These are phyloP conservation scores for Glaucopsyche alexis DNA, from an alignment of 2,888 invertebrate species.

Conservation along the genomic window DNA sequence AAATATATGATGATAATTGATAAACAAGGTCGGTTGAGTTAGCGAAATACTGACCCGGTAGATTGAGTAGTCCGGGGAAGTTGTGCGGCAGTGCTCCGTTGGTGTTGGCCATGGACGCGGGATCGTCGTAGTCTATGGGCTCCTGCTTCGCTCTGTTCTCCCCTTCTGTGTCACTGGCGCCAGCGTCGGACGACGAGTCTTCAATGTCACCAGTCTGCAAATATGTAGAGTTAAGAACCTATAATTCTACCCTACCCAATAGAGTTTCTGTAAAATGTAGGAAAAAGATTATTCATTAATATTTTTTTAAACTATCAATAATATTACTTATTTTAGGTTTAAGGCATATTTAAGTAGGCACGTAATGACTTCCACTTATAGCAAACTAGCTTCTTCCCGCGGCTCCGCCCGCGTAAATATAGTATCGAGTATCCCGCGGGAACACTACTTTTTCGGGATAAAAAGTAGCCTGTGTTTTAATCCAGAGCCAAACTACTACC, in stretches of 20 bases:
- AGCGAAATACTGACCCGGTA: conserved; percentile 82
- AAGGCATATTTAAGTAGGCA: no score
- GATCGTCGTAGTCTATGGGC: conserved; percentile 85
- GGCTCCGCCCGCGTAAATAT: no score
- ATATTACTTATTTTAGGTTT: no score
- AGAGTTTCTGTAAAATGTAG: no score
- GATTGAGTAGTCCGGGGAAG: conserved; percentile 89
- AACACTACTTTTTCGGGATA: no score
- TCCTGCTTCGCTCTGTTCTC: conserved; percentile 85
- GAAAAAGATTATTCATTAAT: no score
- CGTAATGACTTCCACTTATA: no score
- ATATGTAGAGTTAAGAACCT: background rate
- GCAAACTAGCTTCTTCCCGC: no score
- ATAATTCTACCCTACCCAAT: background rate
- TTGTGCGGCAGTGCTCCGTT: conserved; percentile 84
- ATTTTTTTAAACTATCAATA: no score
- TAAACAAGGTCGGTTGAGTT: background rate
- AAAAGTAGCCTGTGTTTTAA: no score
- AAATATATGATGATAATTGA: background rate
- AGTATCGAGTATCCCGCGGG: no score
- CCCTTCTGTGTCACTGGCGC: conserved; percentile 85
- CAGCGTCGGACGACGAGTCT: conserved; percentile 92
- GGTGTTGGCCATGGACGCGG: conserved; percentile 82
- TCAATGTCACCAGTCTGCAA: conserved; percentile 82
- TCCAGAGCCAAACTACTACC: no score